Percentiles rank a stretch among this genome's conserved stretches.
These are phyloP conservation scores for Limnothrissa miodon DNA, from an alignment of 2,113 vertebrate species.

Conservation along the genomic window DNA sequence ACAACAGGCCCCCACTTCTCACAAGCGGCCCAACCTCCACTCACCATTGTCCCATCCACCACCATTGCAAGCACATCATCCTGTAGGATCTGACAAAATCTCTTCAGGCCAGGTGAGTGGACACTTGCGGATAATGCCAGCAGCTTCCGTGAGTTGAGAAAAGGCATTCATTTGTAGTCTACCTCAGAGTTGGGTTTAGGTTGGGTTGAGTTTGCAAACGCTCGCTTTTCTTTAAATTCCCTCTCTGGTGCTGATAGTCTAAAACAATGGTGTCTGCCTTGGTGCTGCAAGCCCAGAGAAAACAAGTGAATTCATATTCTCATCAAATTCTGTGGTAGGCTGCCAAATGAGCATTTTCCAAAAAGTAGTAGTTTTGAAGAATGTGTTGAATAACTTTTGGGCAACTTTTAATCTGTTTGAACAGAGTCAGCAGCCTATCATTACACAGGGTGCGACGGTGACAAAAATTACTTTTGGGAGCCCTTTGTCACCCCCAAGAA, in stretches of 20 bases:
- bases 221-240: too few relatives aligned
- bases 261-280: too few relatives aligned
- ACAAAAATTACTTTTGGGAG: conserved; percentile 92
- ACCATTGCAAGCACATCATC: conserved; percentile 81
- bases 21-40: conserved; percentile 87
- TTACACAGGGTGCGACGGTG: conserved; percentile 90
- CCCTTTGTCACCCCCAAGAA: conserved; percentile 77
- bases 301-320: too few relatives aligned
- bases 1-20: conserved; percentile 91
- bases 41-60: conserved; percentile 85
- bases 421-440: conserved; percentile 85
- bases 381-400: background rate
- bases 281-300: too few relatives aligned
- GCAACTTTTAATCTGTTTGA: background rate
- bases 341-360: too few relatives aligned
- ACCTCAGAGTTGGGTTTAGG: too few relatives aligned
- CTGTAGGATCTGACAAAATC: conserved; percentile 83
- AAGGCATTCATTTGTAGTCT: too few relatives aligned
- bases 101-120: conserved; percentile 81
- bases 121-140: background rate
- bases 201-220: too few relatives aligned
- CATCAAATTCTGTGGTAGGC: too few relatives aligned
- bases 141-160: too few relatives aligned
- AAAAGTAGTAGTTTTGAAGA: too few relatives aligned
- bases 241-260: too few relatives aligned